Evolutionary conservation across 2,888 invertebrate species (phyloP).

Genomic region (Machimus atricapillus): DNA sequence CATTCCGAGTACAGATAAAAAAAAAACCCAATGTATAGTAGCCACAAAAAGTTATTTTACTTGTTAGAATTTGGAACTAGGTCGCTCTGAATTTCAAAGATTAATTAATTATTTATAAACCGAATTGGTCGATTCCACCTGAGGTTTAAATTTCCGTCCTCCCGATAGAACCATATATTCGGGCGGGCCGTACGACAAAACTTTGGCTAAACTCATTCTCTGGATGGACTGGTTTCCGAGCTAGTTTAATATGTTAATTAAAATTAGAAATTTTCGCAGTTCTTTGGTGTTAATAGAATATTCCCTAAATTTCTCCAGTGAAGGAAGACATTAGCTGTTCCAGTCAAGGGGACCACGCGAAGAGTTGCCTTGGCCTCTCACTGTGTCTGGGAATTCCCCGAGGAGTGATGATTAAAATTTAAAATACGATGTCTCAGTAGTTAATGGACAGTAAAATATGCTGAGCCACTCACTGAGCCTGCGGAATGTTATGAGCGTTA

Average conservation of each 20-base stretch:
- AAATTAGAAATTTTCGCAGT: slow-evolving; percentile 5
- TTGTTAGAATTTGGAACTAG: not conserved
- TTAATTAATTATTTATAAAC: not conserved
- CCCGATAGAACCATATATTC: not conserved
- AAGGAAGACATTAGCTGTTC: not conserved
- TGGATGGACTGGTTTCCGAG: not conserved
- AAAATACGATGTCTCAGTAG: slow-evolving; percentile 22
- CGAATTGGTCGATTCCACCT: not conserved
- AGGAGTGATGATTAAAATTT: slow-evolving; percentile 6
- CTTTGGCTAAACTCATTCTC: not conserved
- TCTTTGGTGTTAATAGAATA: not conserved
- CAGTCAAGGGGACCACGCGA: not conserved
- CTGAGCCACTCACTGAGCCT: not conserved
- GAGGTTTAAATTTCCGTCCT: not conserved
- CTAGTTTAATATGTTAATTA: slow-evolving; percentile 19
- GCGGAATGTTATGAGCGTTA: slow-evolving; percentile 17
- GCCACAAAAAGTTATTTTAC: not conserved
- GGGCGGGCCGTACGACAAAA: not conserved
- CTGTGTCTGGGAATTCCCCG: not conserved
- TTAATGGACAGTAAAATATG: slow-evolving; percentile 30
- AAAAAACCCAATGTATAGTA: not conserved
- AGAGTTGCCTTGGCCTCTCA: not conserved
- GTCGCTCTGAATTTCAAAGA: not conserved
- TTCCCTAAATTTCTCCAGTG: not conserved
- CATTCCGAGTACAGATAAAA: not conserved